Evolutionary conservation across 2,113 vertebrate genomes (phyloP).

Genomic region (Heterotilapia buettikoferi): DNA sequence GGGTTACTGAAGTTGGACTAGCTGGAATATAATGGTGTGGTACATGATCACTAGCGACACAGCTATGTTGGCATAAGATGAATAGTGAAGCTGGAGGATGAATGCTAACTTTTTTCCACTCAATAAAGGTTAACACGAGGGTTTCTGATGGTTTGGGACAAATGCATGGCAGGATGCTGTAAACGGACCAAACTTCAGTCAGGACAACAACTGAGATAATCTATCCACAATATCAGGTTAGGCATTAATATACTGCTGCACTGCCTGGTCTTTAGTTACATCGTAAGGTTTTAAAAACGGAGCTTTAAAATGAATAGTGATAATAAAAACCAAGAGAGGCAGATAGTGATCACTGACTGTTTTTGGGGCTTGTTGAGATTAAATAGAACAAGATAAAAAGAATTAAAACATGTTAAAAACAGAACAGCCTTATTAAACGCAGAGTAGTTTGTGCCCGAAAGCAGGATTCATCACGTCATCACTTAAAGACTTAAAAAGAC

Average conservation of each 20-base stretch:
- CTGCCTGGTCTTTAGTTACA: background rate
- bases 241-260: background rate
- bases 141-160: background rate
- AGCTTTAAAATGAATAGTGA: background rate
- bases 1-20: background rate
- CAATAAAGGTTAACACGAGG: background rate
- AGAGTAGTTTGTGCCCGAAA: background rate
- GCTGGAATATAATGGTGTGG: background rate
- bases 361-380: background rate
- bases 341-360: background rate
- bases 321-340: background rate
- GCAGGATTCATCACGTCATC: background rate
- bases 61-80: background rate
- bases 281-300: background rate
- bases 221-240: background rate
- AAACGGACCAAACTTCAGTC: background rate
- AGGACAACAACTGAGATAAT: background rate
- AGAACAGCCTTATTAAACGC: background rate
- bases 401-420: background rate
- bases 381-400: background rate
- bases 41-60: background rate
- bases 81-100: background rate
- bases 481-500: too few relatives aligned
- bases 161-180: background rate
- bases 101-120: background rate